Base-by-base conservation (phyloP, 2,113 vertebrate species). In the Phoenicopterus ruber region DNA sequence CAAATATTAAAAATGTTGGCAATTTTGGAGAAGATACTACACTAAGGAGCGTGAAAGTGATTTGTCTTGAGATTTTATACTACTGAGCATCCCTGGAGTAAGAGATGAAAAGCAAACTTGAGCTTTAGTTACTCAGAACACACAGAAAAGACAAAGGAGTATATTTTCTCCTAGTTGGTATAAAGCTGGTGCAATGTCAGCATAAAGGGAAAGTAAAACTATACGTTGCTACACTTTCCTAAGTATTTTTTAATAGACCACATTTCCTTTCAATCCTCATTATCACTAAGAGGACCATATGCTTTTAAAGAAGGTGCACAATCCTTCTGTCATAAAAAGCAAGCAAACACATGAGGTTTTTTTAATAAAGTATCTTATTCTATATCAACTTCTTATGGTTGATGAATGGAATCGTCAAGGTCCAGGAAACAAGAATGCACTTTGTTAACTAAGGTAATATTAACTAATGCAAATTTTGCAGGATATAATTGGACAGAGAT, bases 51-150 rank as follows among this genome's bases (percentile, higher is more conserved):
- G 0, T 40, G 50, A n/a, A 90, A 96, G 76, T 80, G 21, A 82
- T 90, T 95, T 93, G 73, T 94, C 77, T 95, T 72, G 91, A 85
- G 67, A 28, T 94, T 90, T 96, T 67, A 24, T 73, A 55, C 62
- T 85, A 26, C 57, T 70, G 58, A 74, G 71, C 79, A 81, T 77
- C 83, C 46, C 54, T 58, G 54, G 54, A 91, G 84, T 66, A 85
- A 85, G 49, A 93, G 79, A 88, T 83, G 67, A 91, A 88, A 93
- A 62, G 46, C 50, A 85, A 44, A 76, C 91, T 82, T 46, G 73
- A 76, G 62, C 25, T 89, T 76, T 46, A 81, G 46, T 73, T 86
- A 31, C 59, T 80, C 38, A 40, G 89, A 90, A 70, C 70, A 42
- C 26, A 79, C 36, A 65, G 17, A 24, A 44, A 74, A 96, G 46